Evolutionary conservation across 2,113 vertebrate genomes (phyloP), one percentile per base, ranked within the genome.

Genomic region (Mormyrus lacerda): DNA sequence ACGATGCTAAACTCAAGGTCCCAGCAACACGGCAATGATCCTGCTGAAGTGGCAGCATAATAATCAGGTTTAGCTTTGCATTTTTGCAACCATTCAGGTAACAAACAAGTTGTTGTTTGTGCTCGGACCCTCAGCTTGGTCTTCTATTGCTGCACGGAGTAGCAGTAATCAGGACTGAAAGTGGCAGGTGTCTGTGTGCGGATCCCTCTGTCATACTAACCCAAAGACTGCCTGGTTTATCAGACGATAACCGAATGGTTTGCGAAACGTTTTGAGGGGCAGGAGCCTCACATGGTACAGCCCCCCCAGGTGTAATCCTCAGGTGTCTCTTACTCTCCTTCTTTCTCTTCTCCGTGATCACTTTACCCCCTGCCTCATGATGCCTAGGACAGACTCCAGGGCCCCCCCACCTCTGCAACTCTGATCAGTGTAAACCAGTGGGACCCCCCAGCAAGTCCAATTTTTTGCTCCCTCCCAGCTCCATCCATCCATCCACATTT

Each of bases 221-320:
- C 24, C 2, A 61, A 90, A 92, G 93, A 91, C 91, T 42, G 82
- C 89, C 91, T 90, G 89, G 87, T 90, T 89, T 88, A 87, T 93
- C 93, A 94, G 92, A 92, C 94, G 93, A 93, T 90, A 89, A 94
- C 94, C 94, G 93, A 93, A 91, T 91, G 93, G 90, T 93, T 35
- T 88, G 86, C 0, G 88, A 91, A 93, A 93, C 92, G 92, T 31
- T 31, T n/a, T 1, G 9, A 69, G 24, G 61, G 61, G 27, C n/a
- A 13, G n/a, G 53, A 55, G 53, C 53, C 53, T 55, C 19, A 55
- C 53, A 55, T 55, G 5, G 19, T 55, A 55, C 53, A 55, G 19
- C 19, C 53, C 53, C 19, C 53, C 53, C 53, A 55, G 19, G 53
- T 21, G 1, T 21, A 21, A 55, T 55, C 53, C 53, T 21, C 19